Percentiles rank a stretch among this genome's conserved stretches.
These are phyloP conservation scores for Melitaea athalia DNA, from an alignment of 2,888 invertebrate genomes.

Conservation along the genomic window DNA sequence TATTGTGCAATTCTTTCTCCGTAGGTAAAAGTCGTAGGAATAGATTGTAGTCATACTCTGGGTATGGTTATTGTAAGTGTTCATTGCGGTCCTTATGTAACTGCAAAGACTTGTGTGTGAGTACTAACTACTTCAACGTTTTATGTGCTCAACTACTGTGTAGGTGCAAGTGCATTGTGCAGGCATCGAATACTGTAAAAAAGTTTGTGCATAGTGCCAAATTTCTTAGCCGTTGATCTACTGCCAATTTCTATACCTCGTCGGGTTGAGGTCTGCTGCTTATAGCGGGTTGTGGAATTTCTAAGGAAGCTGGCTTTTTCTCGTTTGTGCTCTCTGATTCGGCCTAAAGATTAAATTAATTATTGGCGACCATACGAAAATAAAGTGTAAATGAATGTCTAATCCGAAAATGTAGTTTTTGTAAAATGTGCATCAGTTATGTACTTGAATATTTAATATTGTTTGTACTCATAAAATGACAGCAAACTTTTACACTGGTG, in stretches of 20 bases:
- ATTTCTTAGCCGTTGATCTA: constrained; percentile 41
- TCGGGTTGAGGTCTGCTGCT: constrained; percentile 65
- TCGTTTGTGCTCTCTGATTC: constrained; percentile 65
- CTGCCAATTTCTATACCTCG: constrained; percentile 69
- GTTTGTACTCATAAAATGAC: too few species aligned
- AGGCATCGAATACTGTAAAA: constrained; percentile 41
- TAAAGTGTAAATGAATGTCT: constrained; percentile 14
- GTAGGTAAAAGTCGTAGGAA: background rate
- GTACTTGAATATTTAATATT: too few species aligned
- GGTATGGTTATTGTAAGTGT: background rate
- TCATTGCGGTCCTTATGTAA: background rate
- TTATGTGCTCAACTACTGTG: constrained; percentile 39
- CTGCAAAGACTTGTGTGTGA: background rate
- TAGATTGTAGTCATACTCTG: background rate
- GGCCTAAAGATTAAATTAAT: constrained; percentile 73
- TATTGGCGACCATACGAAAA: constrained; percentile 70
- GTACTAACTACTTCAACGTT: constrained; percentile 13
- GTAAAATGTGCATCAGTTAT: too few species aligned
- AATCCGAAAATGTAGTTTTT: constrained; percentile 14
- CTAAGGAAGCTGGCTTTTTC: constrained; percentile 64
- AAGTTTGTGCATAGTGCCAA: constrained; percentile 53
- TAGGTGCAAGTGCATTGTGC: constrained; percentile 48
- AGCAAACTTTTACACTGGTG: too few species aligned
- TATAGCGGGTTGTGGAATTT: constrained; percentile 67
- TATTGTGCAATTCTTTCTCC: background rate